These are phyloP conservation scores for Melikaiella ostensackeni DNA, from an alignment of 2,888 invertebrate species.

Conservation along the genomic window DNA sequence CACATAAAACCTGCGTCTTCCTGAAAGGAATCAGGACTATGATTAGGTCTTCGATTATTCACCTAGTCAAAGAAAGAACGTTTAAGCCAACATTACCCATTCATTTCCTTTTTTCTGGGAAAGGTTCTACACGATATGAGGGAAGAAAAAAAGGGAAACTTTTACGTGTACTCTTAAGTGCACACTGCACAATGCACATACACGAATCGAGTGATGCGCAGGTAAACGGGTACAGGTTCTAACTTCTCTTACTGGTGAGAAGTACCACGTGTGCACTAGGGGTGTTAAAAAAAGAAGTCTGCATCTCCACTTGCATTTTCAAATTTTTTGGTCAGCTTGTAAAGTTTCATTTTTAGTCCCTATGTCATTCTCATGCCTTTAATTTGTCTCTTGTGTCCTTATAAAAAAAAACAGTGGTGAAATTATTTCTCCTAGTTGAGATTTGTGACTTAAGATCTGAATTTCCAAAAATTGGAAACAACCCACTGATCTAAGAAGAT, in stretches of 20 bases:
- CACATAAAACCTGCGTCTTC: neutral
- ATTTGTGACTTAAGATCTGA: too few relatives aligned
- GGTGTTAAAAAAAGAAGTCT: neutral
- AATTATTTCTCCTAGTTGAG: too few relatives aligned
- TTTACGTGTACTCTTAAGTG: slow-evolving; percentile 39
- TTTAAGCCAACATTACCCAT: neutral
- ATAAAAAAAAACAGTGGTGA: too few relatives aligned
- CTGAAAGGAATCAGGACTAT: neutral
- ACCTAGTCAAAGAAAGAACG: neutral
- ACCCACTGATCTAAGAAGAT: too few relatives aligned
- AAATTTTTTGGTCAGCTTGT: too few relatives aligned
- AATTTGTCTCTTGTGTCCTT: too few relatives aligned
- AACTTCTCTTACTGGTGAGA: neutral
- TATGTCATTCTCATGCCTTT: too few relatives aligned
- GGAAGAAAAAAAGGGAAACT: neutral
- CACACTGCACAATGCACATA: slow-evolving; percentile 40
- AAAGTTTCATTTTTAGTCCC: too few relatives aligned
- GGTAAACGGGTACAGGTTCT: neutral
- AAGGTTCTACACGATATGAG: neutral
- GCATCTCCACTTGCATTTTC: too few relatives aligned
- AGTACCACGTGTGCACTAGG: slow-evolving; percentile 43
- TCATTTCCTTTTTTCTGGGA: neutral
- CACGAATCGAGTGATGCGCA: slow-evolving; percentile 30
- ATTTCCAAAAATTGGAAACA: too few relatives aligned
- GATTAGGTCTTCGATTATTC: neutral